Percentiles rank a stretch among this genome's conserved stretches.
Conservation (phyloP, 1,140 invertebrate species). For the Steinernema khuongi region DNA sequence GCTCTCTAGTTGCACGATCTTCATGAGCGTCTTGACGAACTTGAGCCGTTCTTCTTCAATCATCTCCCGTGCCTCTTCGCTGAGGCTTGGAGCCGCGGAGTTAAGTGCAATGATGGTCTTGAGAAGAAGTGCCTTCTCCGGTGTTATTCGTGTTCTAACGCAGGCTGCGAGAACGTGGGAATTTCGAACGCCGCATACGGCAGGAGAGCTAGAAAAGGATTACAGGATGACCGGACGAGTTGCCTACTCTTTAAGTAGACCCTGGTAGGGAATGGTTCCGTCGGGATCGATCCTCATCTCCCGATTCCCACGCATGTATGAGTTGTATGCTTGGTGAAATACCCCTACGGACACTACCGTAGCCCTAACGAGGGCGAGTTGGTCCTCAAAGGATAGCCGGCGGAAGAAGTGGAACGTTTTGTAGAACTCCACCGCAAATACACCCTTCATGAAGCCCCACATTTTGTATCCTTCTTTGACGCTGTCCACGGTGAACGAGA, state of each 20-base stretch:
- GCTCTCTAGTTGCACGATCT: background rate
- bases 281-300: too few relatives aligned
- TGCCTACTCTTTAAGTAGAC: background rate
- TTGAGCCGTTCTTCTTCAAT: background rate
- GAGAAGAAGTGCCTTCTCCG: background rate
- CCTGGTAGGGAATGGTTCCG: too few relatives aligned
- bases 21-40: background rate
- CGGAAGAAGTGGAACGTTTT: background rate
- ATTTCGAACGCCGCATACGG: background rate
- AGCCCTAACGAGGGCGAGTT: background rate
- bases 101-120: background rate
- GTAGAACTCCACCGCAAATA: background rate
- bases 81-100: background rate
- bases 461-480: background rate
- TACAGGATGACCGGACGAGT: background rate
- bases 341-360: too few relatives aligned
- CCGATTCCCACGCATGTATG: too few relatives aligned
- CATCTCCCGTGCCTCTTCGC: background rate
- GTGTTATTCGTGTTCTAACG: background rate
- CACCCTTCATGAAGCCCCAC: background rate
- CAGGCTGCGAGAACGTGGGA: background rate
- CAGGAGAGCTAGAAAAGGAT: background rate
- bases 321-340: too few relatives aligned
- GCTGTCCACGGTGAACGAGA: background rate
- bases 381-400: background rate